Evolutionary conservation across 2,888 invertebrate genomes (phyloP).

Genomic region (Macroteleia sp.): DNA sequence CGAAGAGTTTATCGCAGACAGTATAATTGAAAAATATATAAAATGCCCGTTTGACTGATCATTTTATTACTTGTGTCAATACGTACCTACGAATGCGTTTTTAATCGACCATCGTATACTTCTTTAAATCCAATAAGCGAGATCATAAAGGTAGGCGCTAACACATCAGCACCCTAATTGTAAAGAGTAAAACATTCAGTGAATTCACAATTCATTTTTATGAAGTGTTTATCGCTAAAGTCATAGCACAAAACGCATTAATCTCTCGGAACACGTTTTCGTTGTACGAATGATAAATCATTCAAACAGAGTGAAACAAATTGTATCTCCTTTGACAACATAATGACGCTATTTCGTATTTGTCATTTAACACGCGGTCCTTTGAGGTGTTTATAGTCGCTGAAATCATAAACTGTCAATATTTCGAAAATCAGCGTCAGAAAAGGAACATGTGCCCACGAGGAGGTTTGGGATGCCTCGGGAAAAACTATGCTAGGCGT

Average conservation of each 20-base stretch:
- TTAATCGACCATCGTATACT: conserved; percentile 30
- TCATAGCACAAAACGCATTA: conserved; percentile 49
- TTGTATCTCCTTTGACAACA: conserved; percentile 46
- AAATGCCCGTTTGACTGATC: no score
- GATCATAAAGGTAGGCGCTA: conserved; percentile 30
- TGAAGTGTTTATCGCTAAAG: conserved; percentile 55
- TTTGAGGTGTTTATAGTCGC: conserved; percentile 39
- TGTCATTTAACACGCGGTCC: conserved; percentile 44
- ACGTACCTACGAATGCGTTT: conserved; percentile 30
- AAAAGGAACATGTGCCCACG: conserved; percentile 71
- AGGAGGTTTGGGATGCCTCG: conserved; percentile 74
- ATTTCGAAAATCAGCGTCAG: conserved; percentile 72
- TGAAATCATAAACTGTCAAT: conserved; percentile 65
- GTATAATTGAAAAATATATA: no score
- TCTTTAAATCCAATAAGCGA: conserved; percentile 26
- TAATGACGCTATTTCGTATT: conserved; percentile 45
- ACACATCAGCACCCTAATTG: conserved; percentile 50
- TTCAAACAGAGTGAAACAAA: conserved; percentile 52
- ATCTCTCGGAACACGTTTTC: conserved; percentile 50
- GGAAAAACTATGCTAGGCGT: conserved; percentile 83
- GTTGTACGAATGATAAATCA: conserved; percentile 55
- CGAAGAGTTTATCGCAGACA: no score
- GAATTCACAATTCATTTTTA: conserved; percentile 61
- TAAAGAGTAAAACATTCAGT: conserved; percentile 44
- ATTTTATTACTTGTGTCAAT: conserved; percentile 32